A percentile compares a stretch with the other conserved stretches of the same genome.
Evolutionary conservation across 2,888 invertebrate species (phyloP).

Genomic region (Tenthredo mesomela): DNA sequence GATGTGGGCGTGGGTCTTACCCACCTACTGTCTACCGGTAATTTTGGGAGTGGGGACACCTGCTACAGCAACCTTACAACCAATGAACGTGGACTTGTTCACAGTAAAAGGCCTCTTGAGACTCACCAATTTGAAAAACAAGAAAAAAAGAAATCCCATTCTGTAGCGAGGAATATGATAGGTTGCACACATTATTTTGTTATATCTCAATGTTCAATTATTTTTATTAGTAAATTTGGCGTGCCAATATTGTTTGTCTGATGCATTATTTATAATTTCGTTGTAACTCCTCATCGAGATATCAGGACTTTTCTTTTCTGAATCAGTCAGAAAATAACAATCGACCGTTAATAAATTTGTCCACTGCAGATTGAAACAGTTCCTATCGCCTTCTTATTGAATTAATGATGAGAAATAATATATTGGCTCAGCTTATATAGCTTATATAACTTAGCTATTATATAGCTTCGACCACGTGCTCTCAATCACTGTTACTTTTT

Average conservation of each 20-base stretch:
- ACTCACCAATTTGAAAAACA: not conserved
- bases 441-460: no score
- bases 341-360: not conserved
- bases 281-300: no score
- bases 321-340: not conserved
- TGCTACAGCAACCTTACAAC: not conserved
- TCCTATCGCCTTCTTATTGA: not conserved
- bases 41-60: not conserved
- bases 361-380: not conserved
- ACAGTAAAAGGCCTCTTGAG: not conserved
- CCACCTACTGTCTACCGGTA: not conserved
- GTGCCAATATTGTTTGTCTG: not conserved
- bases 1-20: not conserved
- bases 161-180: not conserved
- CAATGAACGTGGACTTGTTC: not conserved
- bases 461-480: not conserved
- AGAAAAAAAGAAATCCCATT: not conserved
- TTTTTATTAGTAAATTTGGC: not conserved
- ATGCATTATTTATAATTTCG: not conserved
- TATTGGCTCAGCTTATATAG: not conserved
- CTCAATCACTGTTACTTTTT: not conserved
- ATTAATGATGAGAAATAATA: not conserved
- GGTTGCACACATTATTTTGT: not conserved
- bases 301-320: not conserved
- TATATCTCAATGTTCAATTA: not conserved